phyloP scores from a whole-genome alignment of 2,888 invertebrate species.

The Caenorhabditis sinica region DNA sequence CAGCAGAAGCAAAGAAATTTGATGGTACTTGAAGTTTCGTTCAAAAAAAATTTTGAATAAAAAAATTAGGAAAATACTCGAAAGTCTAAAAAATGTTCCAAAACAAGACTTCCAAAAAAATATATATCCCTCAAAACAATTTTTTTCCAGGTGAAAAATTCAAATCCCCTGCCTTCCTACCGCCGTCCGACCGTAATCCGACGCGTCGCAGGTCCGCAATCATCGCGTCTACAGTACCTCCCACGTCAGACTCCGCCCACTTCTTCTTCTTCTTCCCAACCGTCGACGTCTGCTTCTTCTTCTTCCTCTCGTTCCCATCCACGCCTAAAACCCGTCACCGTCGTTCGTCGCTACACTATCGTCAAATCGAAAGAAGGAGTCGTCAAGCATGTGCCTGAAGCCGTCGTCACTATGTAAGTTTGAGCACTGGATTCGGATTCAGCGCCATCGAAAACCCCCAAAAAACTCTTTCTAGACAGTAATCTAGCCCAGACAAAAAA shows the following conservation, averaged over 20 bases:
- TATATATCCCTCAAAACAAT: too few relatives aligned
- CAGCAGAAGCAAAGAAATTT: not conserved
- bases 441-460: not conserved
- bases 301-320: not conserved
- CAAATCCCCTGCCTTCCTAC: too few relatives aligned
- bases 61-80: too few relatives aligned
- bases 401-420: not conserved
- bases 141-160: too few relatives aligned
- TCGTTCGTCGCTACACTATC: not conserved
- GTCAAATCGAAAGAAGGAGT: not conserved
- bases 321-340: not conserved
- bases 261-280: too few relatives aligned
- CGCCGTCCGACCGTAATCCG: too few relatives aligned
- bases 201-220: too few relatives aligned
- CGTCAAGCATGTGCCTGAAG: not conserved
- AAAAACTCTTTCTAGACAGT: not conserved
- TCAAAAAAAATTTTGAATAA: not conserved
- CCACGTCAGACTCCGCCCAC: too few relatives aligned
- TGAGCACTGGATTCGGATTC: not conserved
- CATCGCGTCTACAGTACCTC: too few relatives aligned
- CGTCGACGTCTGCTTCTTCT: not conserved
- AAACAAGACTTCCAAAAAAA: too few relatives aligned
- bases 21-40: not conserved
- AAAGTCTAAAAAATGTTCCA: too few relatives aligned
- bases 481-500: not conserved